Conservation (phyloP, 2,888 invertebrate species). For the Mythimna lalbum region DNA sequence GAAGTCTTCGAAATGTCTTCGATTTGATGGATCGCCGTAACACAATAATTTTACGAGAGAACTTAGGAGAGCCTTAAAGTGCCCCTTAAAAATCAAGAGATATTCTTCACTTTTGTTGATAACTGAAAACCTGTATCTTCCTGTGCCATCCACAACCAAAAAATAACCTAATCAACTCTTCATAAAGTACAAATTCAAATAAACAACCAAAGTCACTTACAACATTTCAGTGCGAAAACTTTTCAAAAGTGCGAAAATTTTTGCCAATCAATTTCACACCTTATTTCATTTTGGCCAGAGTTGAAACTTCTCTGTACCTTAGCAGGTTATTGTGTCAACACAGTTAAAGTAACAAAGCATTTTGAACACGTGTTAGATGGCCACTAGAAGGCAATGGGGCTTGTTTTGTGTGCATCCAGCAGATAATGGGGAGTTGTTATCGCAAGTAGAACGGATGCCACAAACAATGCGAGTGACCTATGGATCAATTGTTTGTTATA, state of each 20-base stretch:
- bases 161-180: fast-evolving
- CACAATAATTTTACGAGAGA: conserved; percentile 86
- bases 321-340: conserved; percentile 30
- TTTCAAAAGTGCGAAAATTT: conserved; percentile 23
- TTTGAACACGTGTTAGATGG: conserved; percentile 87
- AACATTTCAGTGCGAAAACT: conserved; percentile 3
- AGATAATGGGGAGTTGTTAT: conserved; percentile 73
- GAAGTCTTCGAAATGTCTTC: conserved; percentile 84
- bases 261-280: conserved; percentile 23
- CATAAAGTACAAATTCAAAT: neutral
- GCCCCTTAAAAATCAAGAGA: conserved; percentile 89
- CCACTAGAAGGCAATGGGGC: conserved; percentile 83
- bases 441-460: conserved; percentile 61
- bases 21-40: conserved; percentile 88
- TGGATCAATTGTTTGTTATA: conserved; percentile 41
- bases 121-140: conserved; percentile 64
- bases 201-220: neutral
- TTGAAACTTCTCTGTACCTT: conserved; percentile 12
- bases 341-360: conserved; percentile 66
- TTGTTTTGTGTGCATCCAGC: conserved; percentile 79
- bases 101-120: conserved; percentile 84
- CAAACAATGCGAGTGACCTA: conserved; percentile 56
- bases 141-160: conserved; percentile 25
- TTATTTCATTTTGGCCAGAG: fast-evolving
- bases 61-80: conserved; percentile 84